Conservation (phyloP, 1,140 invertebrate species). For the Drosophila lacertosa region DNA sequence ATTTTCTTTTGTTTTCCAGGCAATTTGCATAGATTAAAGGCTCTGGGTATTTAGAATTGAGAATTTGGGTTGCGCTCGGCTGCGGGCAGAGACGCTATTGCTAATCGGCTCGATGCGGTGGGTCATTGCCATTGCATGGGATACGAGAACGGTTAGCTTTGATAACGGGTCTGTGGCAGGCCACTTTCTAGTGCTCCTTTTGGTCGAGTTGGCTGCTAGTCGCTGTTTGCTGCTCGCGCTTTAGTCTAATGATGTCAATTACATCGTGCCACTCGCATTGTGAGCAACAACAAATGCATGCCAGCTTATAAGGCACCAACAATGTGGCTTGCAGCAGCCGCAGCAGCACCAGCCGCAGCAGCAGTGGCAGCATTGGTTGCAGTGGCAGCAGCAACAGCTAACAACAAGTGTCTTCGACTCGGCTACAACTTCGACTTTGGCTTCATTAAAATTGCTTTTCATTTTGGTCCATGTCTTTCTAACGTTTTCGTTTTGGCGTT, state of each 20-base stretch:
- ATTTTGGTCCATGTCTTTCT: slow-evolving; percentile 64
- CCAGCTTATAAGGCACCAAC: slow-evolving; percentile 74
- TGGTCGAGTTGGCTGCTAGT: slow-evolving; percentile 34
- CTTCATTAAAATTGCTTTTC: slow-evolving; percentile 78
- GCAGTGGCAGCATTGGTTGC: too few species aligned
- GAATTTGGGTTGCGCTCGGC: background rate
- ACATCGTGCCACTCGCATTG: slow-evolving; percentile 79
- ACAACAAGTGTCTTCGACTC: slow-evolving; percentile 50
- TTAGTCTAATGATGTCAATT: slow-evolving; percentile 81
- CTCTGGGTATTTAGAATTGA: slow-evolving; percentile 1
- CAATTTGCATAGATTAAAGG: slow-evolving; percentile 62
- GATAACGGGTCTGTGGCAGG: slow-evolving; percentile 48
- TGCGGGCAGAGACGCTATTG: background rate
- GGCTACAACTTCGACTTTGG: slow-evolving; percentile 54
- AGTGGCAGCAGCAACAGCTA: slow-evolving; percentile 35
- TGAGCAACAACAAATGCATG: slow-evolving; percentile 74
- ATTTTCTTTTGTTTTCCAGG: slow-evolving; percentile 53
- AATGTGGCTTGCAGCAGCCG: slow-evolving; percentile 51
- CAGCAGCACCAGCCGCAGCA: slow-evolving; percentile 38
- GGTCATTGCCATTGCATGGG: slow-evolving; percentile 34
- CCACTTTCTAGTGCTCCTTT: slow-evolving; percentile 73
- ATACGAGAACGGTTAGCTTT: slow-evolving; percentile 33
- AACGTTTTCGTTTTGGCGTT: slow-evolving; percentile 32
- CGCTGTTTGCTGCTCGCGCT: slow-evolving; percentile 57
- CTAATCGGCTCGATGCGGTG: slow-evolving; percentile 33